Evolutionary conservation across 2,888 invertebrate genomes (phyloP).

Genomic region (Drosophila affinis): DNA sequence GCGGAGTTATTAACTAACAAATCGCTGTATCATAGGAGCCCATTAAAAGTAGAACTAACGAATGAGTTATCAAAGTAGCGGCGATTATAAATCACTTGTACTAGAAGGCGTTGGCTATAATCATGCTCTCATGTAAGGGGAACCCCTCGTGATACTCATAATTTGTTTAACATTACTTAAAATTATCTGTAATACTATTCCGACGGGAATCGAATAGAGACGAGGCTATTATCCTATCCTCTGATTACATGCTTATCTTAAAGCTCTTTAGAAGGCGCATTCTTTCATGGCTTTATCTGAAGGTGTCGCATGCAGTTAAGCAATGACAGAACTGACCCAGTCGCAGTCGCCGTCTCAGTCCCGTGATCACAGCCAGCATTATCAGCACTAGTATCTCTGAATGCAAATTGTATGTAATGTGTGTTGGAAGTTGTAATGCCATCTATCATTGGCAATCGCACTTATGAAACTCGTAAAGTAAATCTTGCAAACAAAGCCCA

Average conservation of each 20-base stretch:
- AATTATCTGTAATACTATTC: too few relatives aligned
- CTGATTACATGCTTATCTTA: neutral
- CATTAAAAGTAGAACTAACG: neutral
- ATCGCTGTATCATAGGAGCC: neutral
- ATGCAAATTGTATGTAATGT: neutral
- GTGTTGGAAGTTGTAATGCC: neutral
- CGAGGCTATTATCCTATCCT: too few relatives aligned
- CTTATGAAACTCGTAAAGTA: neutral
- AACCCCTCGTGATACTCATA: neutral
- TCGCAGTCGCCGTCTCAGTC: too few relatives aligned
- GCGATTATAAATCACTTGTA: constrained; percentile 14
- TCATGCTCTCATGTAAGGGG: constrained; percentile 7
- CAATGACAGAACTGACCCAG: neutral
- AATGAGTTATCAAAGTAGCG: constrained; percentile 10
- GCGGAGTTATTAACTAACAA: neutral
- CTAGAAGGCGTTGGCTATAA: constrained; percentile 4
- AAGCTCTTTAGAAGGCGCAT: neutral
- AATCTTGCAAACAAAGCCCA: constrained; percentile 8
- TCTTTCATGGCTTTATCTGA: neutral
- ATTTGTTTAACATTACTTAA: neutral
- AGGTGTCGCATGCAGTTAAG: neutral
- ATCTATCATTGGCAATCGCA: neutral
- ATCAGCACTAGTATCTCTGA: neutral
- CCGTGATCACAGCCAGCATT: neutral
- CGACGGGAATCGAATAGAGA: too few relatives aligned